phyloP scores from a whole-genome alignment of 2,113 vertebrate species.

The Carettochelys insculpta region DNA sequence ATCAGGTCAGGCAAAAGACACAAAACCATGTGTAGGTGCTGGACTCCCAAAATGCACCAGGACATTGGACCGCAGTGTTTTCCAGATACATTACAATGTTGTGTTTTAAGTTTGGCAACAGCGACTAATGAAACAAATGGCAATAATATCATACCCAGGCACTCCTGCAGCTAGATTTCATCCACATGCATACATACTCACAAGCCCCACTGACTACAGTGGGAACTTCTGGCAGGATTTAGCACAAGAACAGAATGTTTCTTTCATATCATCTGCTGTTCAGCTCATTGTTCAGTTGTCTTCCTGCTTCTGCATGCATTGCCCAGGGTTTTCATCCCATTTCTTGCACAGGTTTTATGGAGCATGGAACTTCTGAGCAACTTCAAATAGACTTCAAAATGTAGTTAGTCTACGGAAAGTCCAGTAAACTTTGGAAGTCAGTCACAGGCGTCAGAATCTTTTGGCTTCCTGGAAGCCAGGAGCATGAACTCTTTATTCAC shows the following conservation, averaged over 20 bases:
- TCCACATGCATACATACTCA: background rate
- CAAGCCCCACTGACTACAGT: background rate
- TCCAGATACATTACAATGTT: background rate
- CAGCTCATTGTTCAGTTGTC: background rate
- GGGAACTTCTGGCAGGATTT: background rate
- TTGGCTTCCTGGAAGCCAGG: fast-evolving
- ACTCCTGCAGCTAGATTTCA: background rate
- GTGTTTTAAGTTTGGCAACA: too few species aligned
- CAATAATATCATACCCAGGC: background rate
- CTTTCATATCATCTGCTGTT: background rate
- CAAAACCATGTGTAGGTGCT: too few species aligned
- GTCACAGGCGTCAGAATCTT: fast-evolving
- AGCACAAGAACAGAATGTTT: background rate
- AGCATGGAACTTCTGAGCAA: background rate
- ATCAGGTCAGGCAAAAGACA: background rate
- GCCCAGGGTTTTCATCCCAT: background rate
- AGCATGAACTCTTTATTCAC: background rate
- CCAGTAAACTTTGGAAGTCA: fast-evolving
- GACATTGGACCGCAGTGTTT: background rate
- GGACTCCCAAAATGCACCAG: background rate
- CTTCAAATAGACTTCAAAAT: background rate
- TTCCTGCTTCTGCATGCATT: fast-evolving
- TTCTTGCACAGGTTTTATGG: fast-evolving
- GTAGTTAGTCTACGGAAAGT: fast-evolving
- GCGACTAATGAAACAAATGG: background rate